Evolutionary conservation across 2,113 vertebrate genomes (phyloP).

Genomic region (Sardina pilchardus): DNA sequence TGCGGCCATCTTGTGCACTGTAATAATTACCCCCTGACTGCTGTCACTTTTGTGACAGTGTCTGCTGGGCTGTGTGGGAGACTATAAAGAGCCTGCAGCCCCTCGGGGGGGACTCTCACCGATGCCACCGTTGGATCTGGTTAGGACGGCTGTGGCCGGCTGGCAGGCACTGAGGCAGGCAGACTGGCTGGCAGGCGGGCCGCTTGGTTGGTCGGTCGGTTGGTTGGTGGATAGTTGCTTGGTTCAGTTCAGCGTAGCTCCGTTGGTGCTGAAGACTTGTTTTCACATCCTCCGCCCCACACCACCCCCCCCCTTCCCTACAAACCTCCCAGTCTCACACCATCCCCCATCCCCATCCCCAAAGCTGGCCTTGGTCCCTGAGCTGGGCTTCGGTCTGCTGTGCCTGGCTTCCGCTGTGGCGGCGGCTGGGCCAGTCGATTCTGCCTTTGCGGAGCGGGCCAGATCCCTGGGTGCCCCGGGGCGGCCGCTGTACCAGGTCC

Average conservation of each 20-base stretch:
- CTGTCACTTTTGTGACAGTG: slow-evolving; percentile 3
- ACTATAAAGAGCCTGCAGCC: slow-evolving; percentile 10
- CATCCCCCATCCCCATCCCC: background rate
- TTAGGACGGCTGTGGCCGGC: slow-evolving; percentile 6
- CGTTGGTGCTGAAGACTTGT: background rate
- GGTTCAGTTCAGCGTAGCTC: background rate
- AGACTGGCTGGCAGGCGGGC: background rate
- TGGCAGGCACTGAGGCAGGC: background rate
- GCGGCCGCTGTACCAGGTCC: slow-evolving; percentile 74
- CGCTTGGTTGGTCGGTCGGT: background rate
- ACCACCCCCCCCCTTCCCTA: background rate
- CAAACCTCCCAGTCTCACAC: background rate
- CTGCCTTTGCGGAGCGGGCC: slow-evolving; percentile 70
- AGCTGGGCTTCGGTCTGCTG: slow-evolving; percentile 24
- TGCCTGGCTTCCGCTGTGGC: slow-evolving; percentile 48
- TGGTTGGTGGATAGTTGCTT: background rate
- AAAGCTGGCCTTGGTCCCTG: background rate
- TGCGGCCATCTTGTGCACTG: background rate
- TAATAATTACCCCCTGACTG: slow-evolving; percentile 7
- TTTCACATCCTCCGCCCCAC: background rate
- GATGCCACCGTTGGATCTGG: slow-evolving; percentile 10
- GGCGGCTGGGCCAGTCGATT: slow-evolving; percentile 35
- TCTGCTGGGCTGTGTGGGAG: background rate
- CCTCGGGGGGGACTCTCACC: background rate
- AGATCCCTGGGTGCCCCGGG: slow-evolving; percentile 67